Base-by-base conservation (phyloP, 2,888 invertebrate genomes). In the Pterostichus niger region DNA sequence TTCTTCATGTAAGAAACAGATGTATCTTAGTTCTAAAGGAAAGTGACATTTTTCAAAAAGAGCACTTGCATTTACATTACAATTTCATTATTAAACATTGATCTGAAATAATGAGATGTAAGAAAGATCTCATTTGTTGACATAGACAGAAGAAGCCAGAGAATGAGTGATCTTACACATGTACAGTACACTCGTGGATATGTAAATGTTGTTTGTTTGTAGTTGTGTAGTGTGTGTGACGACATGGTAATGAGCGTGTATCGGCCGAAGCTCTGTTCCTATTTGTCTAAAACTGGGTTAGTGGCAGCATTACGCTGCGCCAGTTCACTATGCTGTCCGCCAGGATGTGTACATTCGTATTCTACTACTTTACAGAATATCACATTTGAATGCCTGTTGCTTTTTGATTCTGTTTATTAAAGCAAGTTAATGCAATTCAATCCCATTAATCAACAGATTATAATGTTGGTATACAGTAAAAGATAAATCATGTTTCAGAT, bases 201-300 rank as follows among this genome's bases (percentile, higher is more conserved):
- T 44, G 44, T 44, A 49, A n/a, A n/a, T 49, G 49, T 46, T 6
- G 46, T 46, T 9, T 46, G 46, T 49, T 13, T 11, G 40, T 40
- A 40, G 6, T 40, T 2, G 40, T 6, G 40, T 15, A 54, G 13
- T 11, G 59, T 64, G 64, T 13, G 64, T 64, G 35, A 35, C 31
- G 64, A 64, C 64, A 64, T 31, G 35, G 54, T 75, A 75, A 75
- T 75, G 75, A 75, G 75, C 49, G 13, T 33, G 52, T 75, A 75
- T 75, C 75, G 52, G 52, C 33, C 31, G 52, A 75, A n/a, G 35
- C 75, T 49, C 44, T 46, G 59, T 73, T 81, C 73, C 56, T 61
- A 81, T 81, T 81, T 73, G 71, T 73, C 73, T 40, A 52, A 24
- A 81, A 81, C 81, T 81, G 81, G 81, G 81, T 81, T 81, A 81